Evolutionary conservation across 2,888 invertebrate species (phyloP).

Genomic region (Eucera pruinosa): DNA sequence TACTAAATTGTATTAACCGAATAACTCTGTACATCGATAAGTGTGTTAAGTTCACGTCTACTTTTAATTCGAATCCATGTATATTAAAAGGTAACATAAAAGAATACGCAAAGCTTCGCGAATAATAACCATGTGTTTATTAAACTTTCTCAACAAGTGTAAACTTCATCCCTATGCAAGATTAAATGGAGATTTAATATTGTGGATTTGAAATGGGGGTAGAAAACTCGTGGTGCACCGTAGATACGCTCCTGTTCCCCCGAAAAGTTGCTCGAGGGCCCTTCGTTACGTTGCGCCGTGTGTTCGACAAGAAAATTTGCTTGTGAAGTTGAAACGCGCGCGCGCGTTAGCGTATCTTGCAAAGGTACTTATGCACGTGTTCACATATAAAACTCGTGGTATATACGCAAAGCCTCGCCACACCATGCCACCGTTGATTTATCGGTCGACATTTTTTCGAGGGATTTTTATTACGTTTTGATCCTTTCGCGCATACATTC

Average conservation of each 20-base stretch:
- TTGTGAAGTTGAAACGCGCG: conserved; percentile 65
- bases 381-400: conserved; percentile 42
- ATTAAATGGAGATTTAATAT: background rate
- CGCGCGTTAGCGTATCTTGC: conserved; percentile 60
- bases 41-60: too few species aligned
- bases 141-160: too few species aligned
- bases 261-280: conserved; percentile 55
- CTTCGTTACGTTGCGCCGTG: conserved; percentile 66
- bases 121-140: too few species aligned
- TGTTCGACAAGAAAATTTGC: conserved; percentile 78
- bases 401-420: conserved; percentile 15
- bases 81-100: too few species aligned
- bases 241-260: conserved; percentile 51
- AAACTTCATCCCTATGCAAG: too few species aligned
- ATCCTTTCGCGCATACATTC: conserved; percentile 70
- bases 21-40: too few species aligned
- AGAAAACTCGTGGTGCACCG: conserved; percentile 1
- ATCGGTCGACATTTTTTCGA: conserved; percentile 79
- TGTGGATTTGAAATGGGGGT: too few species aligned
- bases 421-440: conserved; percentile 74
- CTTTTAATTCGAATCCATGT: too few species aligned
- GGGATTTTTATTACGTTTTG: conserved; percentile 80
- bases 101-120: too few species aligned
- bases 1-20: too few species aligned
- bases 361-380: conserved; percentile 39